Percentiles rank a stretch among this genome's conserved stretches.
These are phyloP conservation scores for Rattus norvegicus DNA, from an alignment of 2,113 vertebrate genomes.

Conservation along the genomic window GRCr8 NC_086021.1:77552501-77553000, in stretches of 20 bases:
- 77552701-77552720: neutral
- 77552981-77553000: neutral
- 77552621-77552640: slow-evolving; percentile 26
- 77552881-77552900: neutral
- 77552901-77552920: neutral
- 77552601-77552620: neutral
- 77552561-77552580: slow-evolving; percentile 32
- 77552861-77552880: neutral
- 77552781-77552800: neutral
- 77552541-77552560: slow-evolving; percentile 25
- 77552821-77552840: neutral
- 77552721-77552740: slow-evolving; percentile 21
- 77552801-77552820: neutral
- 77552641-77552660: neutral
- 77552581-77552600: slow-evolving; percentile 13
- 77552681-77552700: neutral
- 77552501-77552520: neutral
- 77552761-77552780: slow-evolving; percentile 39
- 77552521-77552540: slow-evolving; percentile 2
- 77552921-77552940: slow-evolving; percentile 4
- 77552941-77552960: neutral
- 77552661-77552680: neutral
- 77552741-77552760: neutral
- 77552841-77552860: neutral
- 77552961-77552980: slow-evolving; percentile 26